phyloP scores from a whole-genome alignment of 2,888 invertebrate species.

The Netelia fuscicornis region DNA sequence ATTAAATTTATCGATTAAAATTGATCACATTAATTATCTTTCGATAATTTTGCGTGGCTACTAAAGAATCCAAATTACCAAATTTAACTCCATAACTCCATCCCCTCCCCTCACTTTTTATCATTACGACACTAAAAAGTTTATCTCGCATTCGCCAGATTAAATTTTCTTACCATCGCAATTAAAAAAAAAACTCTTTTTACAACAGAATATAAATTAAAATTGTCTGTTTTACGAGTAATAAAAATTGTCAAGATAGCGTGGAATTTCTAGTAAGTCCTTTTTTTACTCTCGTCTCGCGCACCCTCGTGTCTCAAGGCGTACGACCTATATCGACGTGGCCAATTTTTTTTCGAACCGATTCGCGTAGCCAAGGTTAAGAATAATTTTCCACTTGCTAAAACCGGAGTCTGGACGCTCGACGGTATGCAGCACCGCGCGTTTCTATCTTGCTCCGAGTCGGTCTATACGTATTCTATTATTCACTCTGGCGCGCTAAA shows the following conservation, averaged over 20 bases:
- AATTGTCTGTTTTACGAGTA: slow-evolving; percentile 26
- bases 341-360: slow-evolving; percentile 47
- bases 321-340: slow-evolving; percentile 14
- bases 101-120: not conserved
- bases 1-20: too few species aligned
- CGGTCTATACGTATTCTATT: not conserved
- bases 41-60: too few species aligned
- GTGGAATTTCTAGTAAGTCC: not conserved
- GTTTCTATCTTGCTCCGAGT: slow-evolving; percentile 2
- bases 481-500: not conserved
- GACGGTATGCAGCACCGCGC: not conserved
- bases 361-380: slow-evolving; percentile 47
- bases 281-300: not conserved
- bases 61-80: too few species aligned
- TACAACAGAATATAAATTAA: slow-evolving; percentile 16
- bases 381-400: slow-evolving; percentile 61
- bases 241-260: not conserved
- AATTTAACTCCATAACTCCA: not conserved
- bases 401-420: not conserved
- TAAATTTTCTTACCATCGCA: not conserved
- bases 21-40: too few species aligned
- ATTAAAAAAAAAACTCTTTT: not conserved
- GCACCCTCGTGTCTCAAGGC: not conserved
- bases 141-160: not conserved
- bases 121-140: not conserved